A percentile compares a stretch with the other conserved stretches of the same genome.
Conservation (phyloP, 2,888 invertebrate species). For the Doris montereyensis region DNA sequence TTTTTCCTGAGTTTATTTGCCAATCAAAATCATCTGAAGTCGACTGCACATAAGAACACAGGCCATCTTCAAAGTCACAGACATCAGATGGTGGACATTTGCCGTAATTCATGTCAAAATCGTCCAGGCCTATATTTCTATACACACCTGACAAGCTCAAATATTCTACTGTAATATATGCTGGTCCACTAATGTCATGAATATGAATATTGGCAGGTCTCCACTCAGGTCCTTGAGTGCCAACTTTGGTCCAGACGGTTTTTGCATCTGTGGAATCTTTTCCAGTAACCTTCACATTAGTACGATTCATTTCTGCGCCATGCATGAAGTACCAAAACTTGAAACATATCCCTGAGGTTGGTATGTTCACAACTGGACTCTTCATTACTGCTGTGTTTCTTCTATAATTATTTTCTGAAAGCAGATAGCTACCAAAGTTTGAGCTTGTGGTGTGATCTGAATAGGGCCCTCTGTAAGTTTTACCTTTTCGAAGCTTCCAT, state of each 20-base stretch:
- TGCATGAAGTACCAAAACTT: conserved; percentile 71
- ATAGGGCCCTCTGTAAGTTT: conserved; percentile 58
- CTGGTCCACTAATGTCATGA: conserved; percentile 44
- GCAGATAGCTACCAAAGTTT: conserved; percentile 58
- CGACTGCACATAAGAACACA: conserved; percentile 64
- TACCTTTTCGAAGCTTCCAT: conserved; percentile 58
- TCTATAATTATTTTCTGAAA: conserved; percentile 51
- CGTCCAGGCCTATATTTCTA: conserved; percentile 69
- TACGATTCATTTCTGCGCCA: conserved; percentile 63
- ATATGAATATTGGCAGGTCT: conserved; percentile 59
- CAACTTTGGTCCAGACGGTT: conserved; percentile 54
- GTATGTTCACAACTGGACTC: conserved; percentile 48
- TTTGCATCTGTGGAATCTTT: background rate
- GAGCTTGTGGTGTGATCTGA: conserved; percentile 67
- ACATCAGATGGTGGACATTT: conserved; percentile 55
- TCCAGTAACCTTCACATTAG: conserved; percentile 54
- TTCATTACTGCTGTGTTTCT: conserved; percentile 51
- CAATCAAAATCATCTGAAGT: conserved; percentile 61
- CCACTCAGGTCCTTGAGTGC: conserved; percentile 65
- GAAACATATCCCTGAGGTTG: conserved; percentile 58
- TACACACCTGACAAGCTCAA: conserved; percentile 55
- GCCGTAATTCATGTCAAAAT: conserved; percentile 54
- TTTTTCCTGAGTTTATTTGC: conserved; percentile 59
- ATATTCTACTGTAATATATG: conserved; percentile 65
- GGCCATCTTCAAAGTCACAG: conserved; percentile 66